Percentiles rank a stretch among this genome's conserved stretches.
Evolutionary conservation across 2,797 vertebrate species (phyloP).

Genomic region (Gila robusta): DNA sequence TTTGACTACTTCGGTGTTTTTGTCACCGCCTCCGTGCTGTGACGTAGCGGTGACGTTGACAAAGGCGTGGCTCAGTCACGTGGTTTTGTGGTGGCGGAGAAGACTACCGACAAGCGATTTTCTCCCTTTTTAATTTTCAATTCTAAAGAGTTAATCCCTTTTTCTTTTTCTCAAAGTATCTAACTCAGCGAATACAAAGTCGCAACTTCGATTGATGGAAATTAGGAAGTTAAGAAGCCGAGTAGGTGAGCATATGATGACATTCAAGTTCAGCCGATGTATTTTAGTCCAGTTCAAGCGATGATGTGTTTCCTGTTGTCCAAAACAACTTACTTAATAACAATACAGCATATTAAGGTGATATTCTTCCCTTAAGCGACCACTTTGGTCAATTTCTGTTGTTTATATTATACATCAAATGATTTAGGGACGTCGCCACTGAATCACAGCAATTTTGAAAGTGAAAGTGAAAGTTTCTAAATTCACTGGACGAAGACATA

Average conservation of each 20-base stretch:
- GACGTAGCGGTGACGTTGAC: too few species aligned
- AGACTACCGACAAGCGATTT: rapidly evolving
- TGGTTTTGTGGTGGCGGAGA: too few species aligned
- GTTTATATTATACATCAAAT: not conserved
- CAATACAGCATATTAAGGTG: not conserved
- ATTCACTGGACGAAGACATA: not conserved
- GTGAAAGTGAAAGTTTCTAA: not conserved
- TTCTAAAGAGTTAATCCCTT: too few species aligned
- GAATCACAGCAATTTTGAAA: not conserved
- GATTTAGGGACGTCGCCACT: not conserved
- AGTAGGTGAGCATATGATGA: not conserved
- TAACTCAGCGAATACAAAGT: not conserved
- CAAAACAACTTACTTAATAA: not conserved
- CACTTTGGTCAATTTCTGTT: not conserved
- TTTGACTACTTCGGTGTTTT: too few species aligned
- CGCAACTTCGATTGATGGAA: not conserved
- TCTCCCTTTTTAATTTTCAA: not conserved
- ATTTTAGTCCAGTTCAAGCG: not conserved
- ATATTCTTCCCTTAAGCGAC: not conserved
- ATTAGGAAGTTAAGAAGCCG: not conserved
- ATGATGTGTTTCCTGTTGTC: not conserved
- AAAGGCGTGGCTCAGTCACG: too few species aligned
- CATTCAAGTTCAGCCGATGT: not conserved
- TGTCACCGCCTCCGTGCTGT: too few species aligned
- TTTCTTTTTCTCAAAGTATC: not conserved